Evolutionary conservation across 1,140 invertebrate species (phyloP), one percentile per base, ranked within the genome.

Genomic region (Danaus melanippus): DNA sequence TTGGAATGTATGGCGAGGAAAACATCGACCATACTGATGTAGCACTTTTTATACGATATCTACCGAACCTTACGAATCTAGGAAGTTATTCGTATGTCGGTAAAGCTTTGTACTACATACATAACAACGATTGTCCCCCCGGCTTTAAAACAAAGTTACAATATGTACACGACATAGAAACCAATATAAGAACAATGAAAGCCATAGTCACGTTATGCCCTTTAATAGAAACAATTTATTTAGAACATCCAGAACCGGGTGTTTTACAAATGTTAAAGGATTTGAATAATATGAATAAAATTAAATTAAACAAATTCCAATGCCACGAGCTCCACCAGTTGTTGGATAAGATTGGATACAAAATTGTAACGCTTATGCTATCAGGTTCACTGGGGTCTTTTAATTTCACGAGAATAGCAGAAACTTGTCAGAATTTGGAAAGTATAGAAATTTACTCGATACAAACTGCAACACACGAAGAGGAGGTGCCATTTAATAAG

Each of bases 71-170:
- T 49, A 89, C 88, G 10, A 90, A 88, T 17, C 71, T 92, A 9
- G 89, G 90, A 21, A 90, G 89, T 12, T 92, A 91, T 71, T 91
- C 91, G 0, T 92, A 89, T 66, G 90, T 91, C 12, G 91, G 91
- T 1, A 88, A 88, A 63, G 83, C 91, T 10, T 68, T 92, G 9
- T 81, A 87, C 49, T 80, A 89, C 50, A 75, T 91, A 3, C 75
- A 87, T 46, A 89, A 89, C 50, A 79, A 89, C 12, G 82, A 90
- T 53, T 86, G 83, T 62, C 81, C 84, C 9, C 74, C 83, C 3
- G 71, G 77, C 52, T 90, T 90, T 60, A 87, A 85, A 72, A 89
- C 88, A 11, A 90, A 90, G 56, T 62, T 92, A 21, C 89, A 89
- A 58, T 91, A 91, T 64, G 63, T 92, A 2, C 91, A 91, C 52